Conservation (phyloP, 2,888 invertebrate species). For the Hypena proboscidalis region DNA sequence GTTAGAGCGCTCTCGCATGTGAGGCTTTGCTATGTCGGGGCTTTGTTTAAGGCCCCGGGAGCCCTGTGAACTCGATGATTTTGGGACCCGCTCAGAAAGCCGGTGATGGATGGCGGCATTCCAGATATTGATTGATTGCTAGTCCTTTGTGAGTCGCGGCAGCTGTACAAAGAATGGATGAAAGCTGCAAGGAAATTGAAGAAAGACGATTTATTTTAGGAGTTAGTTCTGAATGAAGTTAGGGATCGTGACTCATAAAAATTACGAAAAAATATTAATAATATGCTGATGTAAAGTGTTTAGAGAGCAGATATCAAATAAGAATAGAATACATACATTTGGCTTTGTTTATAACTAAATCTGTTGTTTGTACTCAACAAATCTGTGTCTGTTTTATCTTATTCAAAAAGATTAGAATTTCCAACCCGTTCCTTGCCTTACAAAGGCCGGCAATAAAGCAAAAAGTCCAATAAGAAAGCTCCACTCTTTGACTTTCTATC, state of each 20-base stretch:
- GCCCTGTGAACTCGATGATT: constrained; percentile 24
- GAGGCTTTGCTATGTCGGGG: constrained; percentile 12
- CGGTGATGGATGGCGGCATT: constrained; percentile 35
- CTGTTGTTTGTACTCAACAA: too few species aligned
- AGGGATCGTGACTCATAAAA: too few species aligned
- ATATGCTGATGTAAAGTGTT: not conserved
- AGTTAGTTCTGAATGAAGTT: not conserved
- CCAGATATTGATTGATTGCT: constrained; percentile 38
- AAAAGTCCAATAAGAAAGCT: not conserved
- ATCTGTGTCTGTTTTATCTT: too few species aligned
- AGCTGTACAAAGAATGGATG: constrained; percentile 2
- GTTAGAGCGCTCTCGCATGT: constrained; percentile 25
- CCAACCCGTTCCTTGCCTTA: too few species aligned
- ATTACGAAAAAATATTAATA: not conserved
- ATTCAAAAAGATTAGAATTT: too few species aligned
- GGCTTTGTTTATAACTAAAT: too few species aligned
- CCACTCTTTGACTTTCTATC: not conserved
- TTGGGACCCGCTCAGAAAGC: constrained; percentile 13
- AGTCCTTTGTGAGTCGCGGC: constrained; percentile 10
- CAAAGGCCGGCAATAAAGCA: not conserved
- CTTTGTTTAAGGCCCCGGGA: constrained; percentile 27
- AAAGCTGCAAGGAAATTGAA: not conserved
- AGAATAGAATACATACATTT: too few species aligned
- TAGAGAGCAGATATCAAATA: not conserved
- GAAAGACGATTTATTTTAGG: not conserved